Base-by-base conservation (phyloP, 1,140 invertebrate species). In the Nebria ingens region DNA sequence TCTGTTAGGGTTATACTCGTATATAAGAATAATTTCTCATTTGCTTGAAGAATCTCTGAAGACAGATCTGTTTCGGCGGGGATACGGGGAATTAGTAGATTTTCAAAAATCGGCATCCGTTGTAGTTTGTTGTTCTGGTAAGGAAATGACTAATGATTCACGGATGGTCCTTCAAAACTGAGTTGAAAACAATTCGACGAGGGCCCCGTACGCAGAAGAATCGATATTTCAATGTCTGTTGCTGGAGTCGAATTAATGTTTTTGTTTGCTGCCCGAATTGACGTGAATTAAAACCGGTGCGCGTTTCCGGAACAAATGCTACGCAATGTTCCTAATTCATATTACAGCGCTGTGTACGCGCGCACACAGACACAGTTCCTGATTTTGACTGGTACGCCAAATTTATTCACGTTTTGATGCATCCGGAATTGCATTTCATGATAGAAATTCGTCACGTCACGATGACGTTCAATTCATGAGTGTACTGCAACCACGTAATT, bases 341-440 rank as follows among this genome's bases (percentile, higher is more conserved):
- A 34, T 34, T 9, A 34, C 25, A 34, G n/a, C n/a, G n/a, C n/a
- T 34, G 6, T 34, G 25, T n/a, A 34, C 6, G 25, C 25, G 25
- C n/a, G n/a, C 6, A 34, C n/a, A n/a, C n/a, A n/a, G n/a, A n/a
- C n/a, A n/a, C n/a, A n/a, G n/a, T 34, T 34, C n/a, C 25, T 34
- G 25, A n/a, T 34, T 34, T 34, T 34, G 25, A 34, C 25, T 34
- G 25, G 25, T 34, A 17, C 40, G 4, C 4, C 25, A 13, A 45
- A 45, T 45, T 45, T 45, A 45, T 45, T 45, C 40, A 45, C 40
- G 17, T 45, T 6, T 45, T 45, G 40, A 45, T 45, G 40, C 40
- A 45, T 45, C 4, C 40, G 40, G 40, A 45, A 45, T 45, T 45
- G 40, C 40, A 45, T 9, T 45, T 45, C 40, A 17, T 45, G 40